Evolutionary conservation across 2,113 vertebrate genomes (phyloP), one percentile per base, ranked within the genome.

Genomic region (Noturus placidus): DNA sequence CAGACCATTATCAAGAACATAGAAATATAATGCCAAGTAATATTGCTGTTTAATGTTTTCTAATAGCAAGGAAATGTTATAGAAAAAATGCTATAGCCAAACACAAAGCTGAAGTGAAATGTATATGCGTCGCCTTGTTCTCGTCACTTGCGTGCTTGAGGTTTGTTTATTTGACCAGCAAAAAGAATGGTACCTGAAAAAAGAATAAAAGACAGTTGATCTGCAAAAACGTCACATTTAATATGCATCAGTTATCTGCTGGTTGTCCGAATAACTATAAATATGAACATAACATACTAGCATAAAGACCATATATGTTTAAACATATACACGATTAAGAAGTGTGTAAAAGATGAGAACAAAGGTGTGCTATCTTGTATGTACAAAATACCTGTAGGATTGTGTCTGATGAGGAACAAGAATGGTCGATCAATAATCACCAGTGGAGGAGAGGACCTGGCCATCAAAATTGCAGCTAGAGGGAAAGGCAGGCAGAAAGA

Each of bases 151-250:
- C 38, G 30, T 33, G 25, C 95, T 95, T 91, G 98, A 91, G 97
- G 98, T 91, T 97, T 95, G 95, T 97, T 97, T 93, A 99, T 96
- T 94, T 98, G 97, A 84, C 98, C 98, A 95, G 97, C 96, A 88
- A 99, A 99, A 90, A 99, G 96, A 91, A 99, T 88, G 35, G 97
- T 97, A 94, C 97, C 98, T 99, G 90, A 52, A 19, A 85, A 85
- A n/a, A 76, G 1, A 54, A 42, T 85, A 38, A 11, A 5, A 19
- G 7, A 77, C 3, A 74, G n/a, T 56, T 65, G 2, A 82, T 0
- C 33, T 61, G 50, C 25, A 88, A 70, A 70, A 70, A 15, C 35
- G 17, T 35, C 9, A 63, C 25, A 13, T 63, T 30, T 14, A 67
- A n/a, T 14, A 67, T 67, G 0, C 4, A n/a, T 65, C 27, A n/a